Base-by-base conservation (phyloP, 35 echinoderm and acorn worm species). In the Apostichopus parvimensis region DNA sequence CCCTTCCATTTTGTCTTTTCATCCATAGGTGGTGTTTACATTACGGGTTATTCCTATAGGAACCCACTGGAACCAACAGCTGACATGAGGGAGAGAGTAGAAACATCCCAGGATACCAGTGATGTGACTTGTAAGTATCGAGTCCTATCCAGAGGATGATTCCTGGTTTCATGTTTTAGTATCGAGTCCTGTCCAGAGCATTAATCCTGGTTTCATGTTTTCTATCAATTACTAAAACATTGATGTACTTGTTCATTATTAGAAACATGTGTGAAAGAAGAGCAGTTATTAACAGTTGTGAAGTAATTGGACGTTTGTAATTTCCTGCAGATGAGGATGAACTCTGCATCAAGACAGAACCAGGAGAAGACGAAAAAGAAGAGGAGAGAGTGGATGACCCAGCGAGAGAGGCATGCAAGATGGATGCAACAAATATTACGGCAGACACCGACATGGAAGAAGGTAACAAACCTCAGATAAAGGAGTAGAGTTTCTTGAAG, bases 31-130 rank as follows among this genome's bases (percentile, higher is more conserved):
- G 25, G n/a, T 10, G 78, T 79, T 24, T 79, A 79, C 52, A 53
- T 79, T 13, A 79, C 78, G 5, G 78, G 78, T 25, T 79, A 79
- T 79, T 79, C 78, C 14, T 79, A 24, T 53, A 79, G 78, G 52
- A 79, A 25, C 25, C 78, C 78, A 24, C 12, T 79, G 78, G 78
- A 79, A 25, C 78, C 78, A 45, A 25, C 24, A 11, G 28, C 18
- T 1, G 25, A 79, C 0, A 25, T 34, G 10, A 13, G 23, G 54
- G 78, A 34, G 12, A 18, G 3, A 6, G 78, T 23, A 11, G 78
- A 79, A 10, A 79, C n/a, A 26, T 0, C 78, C 4, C 34, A 45
- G 34, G 24, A 53, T 6, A 25, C 23, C 1, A 53, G 52, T 79
- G 25, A 53, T 6, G 28, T 79, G 9, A 79, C 52, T 12, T 79